These are phyloP conservation scores for Scolopax mira DNA, from an alignment of 2,113 vertebrate genomes.

Conservation along the genomic window DNA sequence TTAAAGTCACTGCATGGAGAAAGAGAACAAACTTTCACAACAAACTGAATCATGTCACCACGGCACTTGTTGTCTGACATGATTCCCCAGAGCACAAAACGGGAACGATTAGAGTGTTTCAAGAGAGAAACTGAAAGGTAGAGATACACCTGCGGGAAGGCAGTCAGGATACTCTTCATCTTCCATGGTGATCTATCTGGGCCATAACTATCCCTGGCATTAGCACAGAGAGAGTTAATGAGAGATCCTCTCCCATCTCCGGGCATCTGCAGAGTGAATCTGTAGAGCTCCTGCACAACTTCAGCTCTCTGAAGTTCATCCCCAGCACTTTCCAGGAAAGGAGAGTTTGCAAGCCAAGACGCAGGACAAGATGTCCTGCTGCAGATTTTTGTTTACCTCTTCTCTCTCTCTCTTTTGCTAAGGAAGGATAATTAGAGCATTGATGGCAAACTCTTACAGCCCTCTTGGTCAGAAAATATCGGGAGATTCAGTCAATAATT, in stretches of 20 bases:
- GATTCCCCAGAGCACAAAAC: not conserved
- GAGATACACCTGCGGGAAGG: not conserved
- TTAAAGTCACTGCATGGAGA: not conserved
- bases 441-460: not conserved
- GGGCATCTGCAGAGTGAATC: not conserved
- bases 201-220: not conserved
- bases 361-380: not conserved
- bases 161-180: not conserved
- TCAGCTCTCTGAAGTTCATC: not conserved
- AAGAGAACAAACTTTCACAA: not conserved
- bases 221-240: not conserved
- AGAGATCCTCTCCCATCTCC: not conserved
- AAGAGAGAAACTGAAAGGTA: not conserved
- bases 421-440: not conserved
- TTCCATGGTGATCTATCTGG: not conserved
- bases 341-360: not conserved
- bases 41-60: not conserved
- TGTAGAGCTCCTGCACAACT: accelerated
- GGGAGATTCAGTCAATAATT: not conserved
- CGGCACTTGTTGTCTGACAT: not conserved
- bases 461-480: not conserved
- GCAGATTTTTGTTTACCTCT: not conserved
- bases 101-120: not conserved
- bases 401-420: not conserved
- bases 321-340: not conserved